Evolutionary conservation across 2,113 vertebrate genomes (phyloP).

Genomic region (cat (Felis catus)): DNA sequence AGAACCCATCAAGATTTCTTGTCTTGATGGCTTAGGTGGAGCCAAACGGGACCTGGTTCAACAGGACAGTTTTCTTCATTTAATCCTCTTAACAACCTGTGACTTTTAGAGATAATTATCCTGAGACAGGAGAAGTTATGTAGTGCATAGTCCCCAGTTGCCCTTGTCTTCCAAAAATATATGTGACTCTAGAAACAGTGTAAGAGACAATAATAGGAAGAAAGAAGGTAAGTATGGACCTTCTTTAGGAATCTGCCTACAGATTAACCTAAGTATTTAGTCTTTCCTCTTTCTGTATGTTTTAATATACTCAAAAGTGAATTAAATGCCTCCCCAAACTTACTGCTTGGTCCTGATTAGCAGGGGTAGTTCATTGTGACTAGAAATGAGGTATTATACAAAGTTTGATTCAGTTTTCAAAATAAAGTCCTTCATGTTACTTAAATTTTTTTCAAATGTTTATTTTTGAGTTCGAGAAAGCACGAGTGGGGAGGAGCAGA

Average conservation of each 20-base stretch:
- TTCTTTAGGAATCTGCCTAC: neutral
- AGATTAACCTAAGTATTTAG: neutral
- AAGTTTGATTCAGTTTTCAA: neutral
- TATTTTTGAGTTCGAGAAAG: no score
- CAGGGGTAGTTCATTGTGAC: neutral
- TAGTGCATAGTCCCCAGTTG: neutral
- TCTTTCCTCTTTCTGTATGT: neutral
- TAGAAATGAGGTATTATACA: neutral
- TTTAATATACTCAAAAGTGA: conserved; percentile 1
- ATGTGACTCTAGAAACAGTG: neutral
- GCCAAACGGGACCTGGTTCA: neutral
- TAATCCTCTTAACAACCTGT: neutral
- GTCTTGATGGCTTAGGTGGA: neutral
- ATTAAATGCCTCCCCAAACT: neutral
- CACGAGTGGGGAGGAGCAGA: no score
- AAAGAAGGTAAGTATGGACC: neutral
- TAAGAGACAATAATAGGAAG: neutral
- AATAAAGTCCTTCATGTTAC: neutral
- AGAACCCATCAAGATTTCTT: neutral
- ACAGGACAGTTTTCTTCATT: neutral
- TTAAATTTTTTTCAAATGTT: no score
- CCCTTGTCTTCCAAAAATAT: neutral
- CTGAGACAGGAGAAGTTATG: neutral
- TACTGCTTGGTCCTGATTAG: neutral
- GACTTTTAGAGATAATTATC: neutral